Percentiles rank a stretch among this genome's conserved stretches.
phyloP scores from a whole-genome alignment of 2,113 vertebrate genomes.

The Gavialis gangeticus region DNA sequence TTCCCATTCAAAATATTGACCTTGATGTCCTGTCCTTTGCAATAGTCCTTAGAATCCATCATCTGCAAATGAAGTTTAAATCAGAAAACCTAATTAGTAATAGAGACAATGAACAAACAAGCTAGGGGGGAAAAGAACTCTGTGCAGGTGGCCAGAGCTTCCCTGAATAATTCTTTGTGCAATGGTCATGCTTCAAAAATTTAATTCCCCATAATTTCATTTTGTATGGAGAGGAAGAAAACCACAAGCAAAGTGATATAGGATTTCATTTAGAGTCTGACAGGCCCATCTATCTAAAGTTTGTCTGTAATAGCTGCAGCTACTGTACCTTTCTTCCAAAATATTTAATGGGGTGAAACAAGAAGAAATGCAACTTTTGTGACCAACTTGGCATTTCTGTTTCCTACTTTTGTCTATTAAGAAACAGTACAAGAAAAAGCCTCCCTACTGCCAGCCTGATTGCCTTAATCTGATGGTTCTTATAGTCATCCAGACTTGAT shows the following conservation, averaged over 20 bases:
- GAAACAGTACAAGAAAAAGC: background rate
- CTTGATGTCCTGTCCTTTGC: conserved; percentile 52
- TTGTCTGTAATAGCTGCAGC: conserved; percentile 45
- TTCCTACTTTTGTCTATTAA: background rate
- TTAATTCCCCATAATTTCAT: conserved; percentile 78
- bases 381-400: conserved; percentile 6
- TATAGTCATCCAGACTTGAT: conserved; percentile 71
- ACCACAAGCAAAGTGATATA: conserved; percentile 61
- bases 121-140: conserved; percentile 53
- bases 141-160: conserved; percentile 63
- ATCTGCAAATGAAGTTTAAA: conserved; percentile 75
- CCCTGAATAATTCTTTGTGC: conserved; percentile 59
- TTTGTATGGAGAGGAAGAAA: conserved; percentile 64
- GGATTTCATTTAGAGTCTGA: conserved; percentile 72
- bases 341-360: conserved; percentile 58
- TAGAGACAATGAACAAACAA: conserved; percentile 75
- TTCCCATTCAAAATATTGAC: conserved; percentile 35
- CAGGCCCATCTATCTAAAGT: conserved; percentile 71
- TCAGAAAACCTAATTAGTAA: conserved; percentile 77
- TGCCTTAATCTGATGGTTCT: conserved; percentile 71
- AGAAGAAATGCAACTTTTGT: background rate
- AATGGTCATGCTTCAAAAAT: conserved; percentile 74
- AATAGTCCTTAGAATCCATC: conserved; percentile 69
- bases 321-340: conserved; percentile 35
- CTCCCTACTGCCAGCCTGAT: conserved; percentile 43